Evolutionary conservation across 2,113 vertebrate genomes (phyloP).

Genomic region (Callionymus lyra): DNA sequence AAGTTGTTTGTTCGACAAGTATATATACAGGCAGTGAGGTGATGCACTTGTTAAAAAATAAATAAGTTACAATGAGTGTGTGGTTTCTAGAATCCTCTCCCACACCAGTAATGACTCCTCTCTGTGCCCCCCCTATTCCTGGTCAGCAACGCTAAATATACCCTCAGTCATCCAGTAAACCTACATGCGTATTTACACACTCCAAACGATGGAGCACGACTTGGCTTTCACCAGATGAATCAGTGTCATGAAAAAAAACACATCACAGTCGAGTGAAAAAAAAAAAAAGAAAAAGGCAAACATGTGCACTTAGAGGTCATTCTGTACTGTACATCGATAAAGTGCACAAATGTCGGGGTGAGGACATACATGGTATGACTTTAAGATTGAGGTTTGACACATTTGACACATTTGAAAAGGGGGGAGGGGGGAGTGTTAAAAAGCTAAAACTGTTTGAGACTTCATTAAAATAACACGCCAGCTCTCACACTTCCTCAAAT

Average conservation of each 20-base stretch:
- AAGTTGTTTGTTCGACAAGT: no score
- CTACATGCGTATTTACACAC: constrained; percentile 1
- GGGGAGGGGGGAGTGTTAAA: background rate
- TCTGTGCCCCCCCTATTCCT: constrained; percentile 20
- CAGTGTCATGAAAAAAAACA: constrained; percentile 30
- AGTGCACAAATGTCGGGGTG: constrained; percentile 38
- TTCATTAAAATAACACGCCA: no score
- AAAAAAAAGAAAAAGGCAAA: constrained; percentile 12
- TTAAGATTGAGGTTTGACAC: no score
- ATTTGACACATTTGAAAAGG: no score
- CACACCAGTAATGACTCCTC: constrained; percentile 8
- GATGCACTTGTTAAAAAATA: no score
- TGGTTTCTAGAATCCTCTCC: no score
- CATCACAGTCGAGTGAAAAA: constrained; percentile 19
- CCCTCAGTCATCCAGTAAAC: constrained; percentile 26
- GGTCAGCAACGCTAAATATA: constrained; percentile 57
- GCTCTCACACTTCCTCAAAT: background rate
- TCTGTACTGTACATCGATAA: constrained; percentile 22
- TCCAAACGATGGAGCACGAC: background rate
- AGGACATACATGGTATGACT: constrained; percentile 15
- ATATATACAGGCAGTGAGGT: no score
- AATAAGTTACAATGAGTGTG: no score
- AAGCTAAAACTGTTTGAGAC: no score
- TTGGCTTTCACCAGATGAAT: constrained; percentile 14
- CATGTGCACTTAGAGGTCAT: constrained; percentile 1